phyloP scores from a whole-genome alignment of 1,140 invertebrate species.

The Lasioglossum baleicum region DNA sequence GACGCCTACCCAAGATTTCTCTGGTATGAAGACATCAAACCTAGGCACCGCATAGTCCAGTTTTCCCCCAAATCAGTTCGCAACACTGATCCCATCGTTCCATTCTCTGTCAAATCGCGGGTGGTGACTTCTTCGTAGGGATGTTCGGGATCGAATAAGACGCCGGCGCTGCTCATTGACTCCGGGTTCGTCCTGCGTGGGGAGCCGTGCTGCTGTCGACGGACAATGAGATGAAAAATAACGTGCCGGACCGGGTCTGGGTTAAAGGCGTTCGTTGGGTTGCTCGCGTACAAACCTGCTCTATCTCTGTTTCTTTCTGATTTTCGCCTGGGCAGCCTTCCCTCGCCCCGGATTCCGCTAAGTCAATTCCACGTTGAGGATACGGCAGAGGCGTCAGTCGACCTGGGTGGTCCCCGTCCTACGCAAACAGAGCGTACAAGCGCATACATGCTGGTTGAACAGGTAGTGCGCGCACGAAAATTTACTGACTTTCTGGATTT shows the following conservation, averaged over 20 bases:
- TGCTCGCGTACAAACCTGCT: slow-evolving; percentile 24
- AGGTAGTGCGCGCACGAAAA: slow-evolving; percentile 70
- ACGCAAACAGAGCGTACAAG: slow-evolving; percentile 72
- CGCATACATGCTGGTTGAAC: slow-evolving; percentile 57
- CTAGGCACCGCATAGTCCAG: no score
- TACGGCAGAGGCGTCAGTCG: slow-evolving; percentile 69
- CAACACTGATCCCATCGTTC: no score
- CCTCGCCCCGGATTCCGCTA: slow-evolving; percentile 68
- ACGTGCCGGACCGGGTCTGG: slow-evolving; percentile 41
- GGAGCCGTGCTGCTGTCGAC: slow-evolving; percentile 55
- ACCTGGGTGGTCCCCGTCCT: slow-evolving; percentile 75
- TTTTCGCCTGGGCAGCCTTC: slow-evolving; percentile 24
- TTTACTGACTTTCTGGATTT: slow-evolving; percentile 74
- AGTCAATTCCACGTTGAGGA: slow-evolving; percentile 68
- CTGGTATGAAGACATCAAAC: no score
- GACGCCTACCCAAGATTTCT: no score
- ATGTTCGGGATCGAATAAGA: no score
- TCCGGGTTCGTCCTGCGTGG: slow-evolving; percentile 31
- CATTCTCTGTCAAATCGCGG: no score
- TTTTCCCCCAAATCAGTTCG: no score
- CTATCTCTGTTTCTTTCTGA: slow-evolving; percentile 26
- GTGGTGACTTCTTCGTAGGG: no score
- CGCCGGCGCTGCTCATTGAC: slow-evolving; percentile 1
- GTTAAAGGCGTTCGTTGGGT: slow-evolving; percentile 52
- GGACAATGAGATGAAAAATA: slow-evolving; percentile 68